Percentiles rank a stretch among this genome's conserved stretches.
These are phyloP conservation scores for Chaetura pelagica DNA, from an alignment of 2,113 vertebrate species.

Conservation along the genomic window DNA sequence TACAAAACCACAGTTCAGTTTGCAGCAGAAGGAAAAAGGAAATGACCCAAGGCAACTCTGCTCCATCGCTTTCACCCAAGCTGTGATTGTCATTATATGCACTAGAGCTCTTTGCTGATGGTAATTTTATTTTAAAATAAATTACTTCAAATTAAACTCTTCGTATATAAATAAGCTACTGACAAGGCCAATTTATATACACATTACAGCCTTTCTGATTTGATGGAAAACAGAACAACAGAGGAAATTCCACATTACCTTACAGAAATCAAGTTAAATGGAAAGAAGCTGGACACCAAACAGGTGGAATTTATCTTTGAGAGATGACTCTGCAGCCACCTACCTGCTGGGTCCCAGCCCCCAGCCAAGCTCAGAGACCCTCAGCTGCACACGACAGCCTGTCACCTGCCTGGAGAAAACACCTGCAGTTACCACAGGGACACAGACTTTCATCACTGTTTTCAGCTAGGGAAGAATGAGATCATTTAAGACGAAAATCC, in stretches of 20 bases:
- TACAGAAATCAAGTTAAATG: background rate
- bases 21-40: background rate
- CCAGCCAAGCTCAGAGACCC: fast-evolving
- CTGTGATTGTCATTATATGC: background rate
- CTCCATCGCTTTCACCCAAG: background rate
- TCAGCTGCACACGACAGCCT: background rate
- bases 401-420: background rate
- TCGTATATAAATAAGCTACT: background rate
- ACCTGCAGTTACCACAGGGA: background rate
- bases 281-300: background rate
- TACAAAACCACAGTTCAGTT: background rate
- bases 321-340: background rate
- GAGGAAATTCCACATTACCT: background rate
- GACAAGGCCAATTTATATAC: background rate
- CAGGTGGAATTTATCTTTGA: fast-evolving
- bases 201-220: background rate
- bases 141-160: background rate
- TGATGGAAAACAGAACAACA: background rate
- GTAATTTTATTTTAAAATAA: background rate
- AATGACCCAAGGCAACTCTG: background rate
- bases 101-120: background rate
- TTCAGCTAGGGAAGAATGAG: background rate
- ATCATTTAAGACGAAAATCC: background rate
- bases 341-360: background rate
- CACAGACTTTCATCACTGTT: background rate